A percentile compares a stretch with the other conserved stretches of the same genome.
These are phyloP conservation scores for Biston betularia DNA, from an alignment of 2,888 invertebrate genomes.

Conservation along the genomic window DNA sequence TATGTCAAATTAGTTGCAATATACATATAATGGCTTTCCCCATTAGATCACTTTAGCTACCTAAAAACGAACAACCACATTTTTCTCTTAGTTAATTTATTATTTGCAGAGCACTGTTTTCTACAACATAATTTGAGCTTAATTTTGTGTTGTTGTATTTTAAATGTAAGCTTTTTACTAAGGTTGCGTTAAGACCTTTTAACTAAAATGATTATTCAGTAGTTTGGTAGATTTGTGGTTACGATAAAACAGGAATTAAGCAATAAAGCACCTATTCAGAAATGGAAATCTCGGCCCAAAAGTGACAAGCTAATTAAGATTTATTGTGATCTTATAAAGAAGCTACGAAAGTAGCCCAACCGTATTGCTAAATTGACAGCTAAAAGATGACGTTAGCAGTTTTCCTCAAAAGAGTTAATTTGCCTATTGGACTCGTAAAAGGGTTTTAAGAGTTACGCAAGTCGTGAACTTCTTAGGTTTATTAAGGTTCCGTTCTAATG, in stretches of 20 bases:
- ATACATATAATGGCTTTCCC: too few species aligned
- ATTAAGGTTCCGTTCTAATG: not conserved
- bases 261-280: slow-evolving; percentile 30
- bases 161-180: not conserved
- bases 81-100: too few species aligned
- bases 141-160: not conserved
- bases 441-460: slow-evolving; percentile 27
- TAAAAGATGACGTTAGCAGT: slow-evolving; percentile 29
- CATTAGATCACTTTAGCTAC: too few species aligned
- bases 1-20: too few species aligned
- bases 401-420: slow-evolving; percentile 35
- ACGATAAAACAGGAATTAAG: slow-evolving; percentile 27
- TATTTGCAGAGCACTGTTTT: too few species aligned
- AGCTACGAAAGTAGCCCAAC: slow-evolving; percentile 33
- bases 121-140: too few species aligned
- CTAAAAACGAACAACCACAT: too few species aligned
- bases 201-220: slow-evolving; percentile 21
- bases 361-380: slow-evolving; percentile 29
- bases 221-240: slow-evolving; percentile 22
- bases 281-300: slow-evolving; percentile 34
- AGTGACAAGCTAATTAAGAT: slow-evolving; percentile 39
- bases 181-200: slow-evolving; percentile 21
- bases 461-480: not conserved
- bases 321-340: slow-evolving; percentile 32
- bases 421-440: slow-evolving; percentile 30